A percentile compares a stretch with the other conserved stretches of the same genome.
Evolutionary conservation across 2,113 vertebrate species (phyloP).

Genomic region (Jacana jacana): DNA sequence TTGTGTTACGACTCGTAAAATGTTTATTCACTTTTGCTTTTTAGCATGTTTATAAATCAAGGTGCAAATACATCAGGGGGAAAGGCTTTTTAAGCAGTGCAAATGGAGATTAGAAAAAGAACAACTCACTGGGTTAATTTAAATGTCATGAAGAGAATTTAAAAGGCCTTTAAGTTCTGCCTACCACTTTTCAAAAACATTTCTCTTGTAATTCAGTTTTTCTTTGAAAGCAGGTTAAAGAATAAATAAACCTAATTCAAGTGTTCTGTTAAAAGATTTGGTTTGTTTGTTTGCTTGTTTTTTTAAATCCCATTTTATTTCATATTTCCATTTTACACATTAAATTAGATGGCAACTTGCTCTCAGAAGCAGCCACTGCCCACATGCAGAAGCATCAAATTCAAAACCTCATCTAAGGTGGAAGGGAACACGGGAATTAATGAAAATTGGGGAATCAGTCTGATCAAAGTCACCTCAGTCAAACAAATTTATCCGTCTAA

Average conservation of each 20-base stretch:
- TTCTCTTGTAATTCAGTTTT: not conserved
- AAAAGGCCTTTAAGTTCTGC: not conserved
- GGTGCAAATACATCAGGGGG: not conserved
- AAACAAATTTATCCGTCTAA: not conserved
- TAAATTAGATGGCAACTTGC: not conserved
- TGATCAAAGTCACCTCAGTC: not conserved
- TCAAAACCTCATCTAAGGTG: not conserved
- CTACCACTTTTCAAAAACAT: not conserved
- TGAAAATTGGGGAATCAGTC: not conserved
- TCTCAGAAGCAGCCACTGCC: not conserved
- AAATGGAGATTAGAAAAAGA: conserved; percentile 2
- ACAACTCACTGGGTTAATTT: not conserved
- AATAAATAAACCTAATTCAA: not conserved
- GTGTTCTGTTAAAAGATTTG: not conserved
- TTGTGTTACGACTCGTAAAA: not conserved
- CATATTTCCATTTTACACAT: not conserved
- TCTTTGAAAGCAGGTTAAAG: not conserved
- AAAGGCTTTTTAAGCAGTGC: not conserved
- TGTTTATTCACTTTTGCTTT: not conserved
- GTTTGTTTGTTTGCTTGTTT: too few relatives aligned
- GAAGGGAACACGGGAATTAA: not conserved
- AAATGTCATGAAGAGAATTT: not conserved
- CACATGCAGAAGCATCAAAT: not conserved
- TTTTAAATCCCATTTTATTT: not conserved
- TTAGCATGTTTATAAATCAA: not conserved